Evolutionary conservation across 1,140 invertebrate genomes (phyloP).

Genomic region (Harpegnathos saltator): DNA sequence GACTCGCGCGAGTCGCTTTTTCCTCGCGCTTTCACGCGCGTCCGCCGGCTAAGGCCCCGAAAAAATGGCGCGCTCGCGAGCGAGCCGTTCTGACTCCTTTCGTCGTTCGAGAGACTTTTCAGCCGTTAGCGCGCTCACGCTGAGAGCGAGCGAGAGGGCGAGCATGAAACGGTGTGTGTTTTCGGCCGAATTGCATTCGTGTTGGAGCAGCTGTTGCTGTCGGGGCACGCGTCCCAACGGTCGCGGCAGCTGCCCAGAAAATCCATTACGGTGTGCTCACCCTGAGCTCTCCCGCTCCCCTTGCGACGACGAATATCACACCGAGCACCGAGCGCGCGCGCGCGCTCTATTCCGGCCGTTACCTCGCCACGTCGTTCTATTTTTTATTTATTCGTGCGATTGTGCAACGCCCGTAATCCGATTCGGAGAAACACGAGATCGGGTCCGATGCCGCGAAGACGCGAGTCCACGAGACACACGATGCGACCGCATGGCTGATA

Average conservation of each 20-base stretch:
- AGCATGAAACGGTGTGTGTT: constrained; percentile 68
- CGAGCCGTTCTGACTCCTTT: constrained; percentile 32
- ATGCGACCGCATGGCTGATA: no score
- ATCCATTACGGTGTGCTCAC: constrained; percentile 74
- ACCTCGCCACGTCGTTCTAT: no score
- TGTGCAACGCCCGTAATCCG: no score
- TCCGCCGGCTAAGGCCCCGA: not conserved
- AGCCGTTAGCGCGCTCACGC: constrained; percentile 63
- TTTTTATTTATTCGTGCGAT: no score
- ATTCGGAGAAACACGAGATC: no score
- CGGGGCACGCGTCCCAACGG: constrained; percentile 84
- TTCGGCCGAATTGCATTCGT: constrained; percentile 69
- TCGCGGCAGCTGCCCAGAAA: constrained; percentile 83
- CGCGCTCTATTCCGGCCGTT: no score
- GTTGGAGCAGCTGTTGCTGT: constrained; percentile 79
- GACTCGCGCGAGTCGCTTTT: not conserved
- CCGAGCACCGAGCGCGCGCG: no score
- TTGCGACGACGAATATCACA: not conserved
- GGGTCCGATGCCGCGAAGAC: no score
- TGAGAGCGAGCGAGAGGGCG: constrained; percentile 53
- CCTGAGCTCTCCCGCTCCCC: constrained; percentile 68
- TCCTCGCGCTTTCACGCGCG: constrained; percentile 36
- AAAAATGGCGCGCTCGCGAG: not conserved
- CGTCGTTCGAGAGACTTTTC: constrained; percentile 67
- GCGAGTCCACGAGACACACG: no score